phyloP scores from a whole-genome alignment of 2,888 invertebrate species.

The Heliconius cydno region DNA sequence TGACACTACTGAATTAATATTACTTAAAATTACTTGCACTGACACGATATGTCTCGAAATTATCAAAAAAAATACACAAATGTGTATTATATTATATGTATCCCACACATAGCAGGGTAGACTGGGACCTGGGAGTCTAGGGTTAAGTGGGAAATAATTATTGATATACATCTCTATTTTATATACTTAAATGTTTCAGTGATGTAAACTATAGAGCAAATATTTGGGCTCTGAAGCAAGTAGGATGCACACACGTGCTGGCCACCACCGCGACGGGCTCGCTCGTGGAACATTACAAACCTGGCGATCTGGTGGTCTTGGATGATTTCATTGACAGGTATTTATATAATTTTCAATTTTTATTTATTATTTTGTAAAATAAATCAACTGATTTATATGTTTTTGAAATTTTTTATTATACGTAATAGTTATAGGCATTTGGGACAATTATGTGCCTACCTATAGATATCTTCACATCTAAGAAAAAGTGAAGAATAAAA shows the following conservation, averaged over 20 bases:
- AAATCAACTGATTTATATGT: background rate
- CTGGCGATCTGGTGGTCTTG: constrained; percentile 94
- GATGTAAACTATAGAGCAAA: constrained; percentile 98
- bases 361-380: background rate
- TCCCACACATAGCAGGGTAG: no score
- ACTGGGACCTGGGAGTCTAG: no score
- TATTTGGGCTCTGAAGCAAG: constrained; percentile 94
- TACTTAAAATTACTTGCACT: no score
- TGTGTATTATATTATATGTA: no score
- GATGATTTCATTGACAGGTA: constrained; percentile 93
- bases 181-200: constrained; percentile 64
- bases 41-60: no score
- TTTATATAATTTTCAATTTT: background rate
- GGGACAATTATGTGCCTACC: no score
- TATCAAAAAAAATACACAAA: no score
- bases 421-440: no score
- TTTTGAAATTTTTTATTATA: background rate
- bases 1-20: no score
- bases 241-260: constrained; percentile 95
- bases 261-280: constrained; percentile 97
- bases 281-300: constrained; percentile 91
- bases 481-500: no score
- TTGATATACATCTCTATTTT: background rate
- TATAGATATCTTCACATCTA: no score
- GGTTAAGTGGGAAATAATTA: no score